Percentiles rank a stretch among this genome's conserved stretches.
Evolutionary conservation across 2,888 invertebrate species (phyloP).

Genomic region (Sarcophaga subvicina): DNA sequence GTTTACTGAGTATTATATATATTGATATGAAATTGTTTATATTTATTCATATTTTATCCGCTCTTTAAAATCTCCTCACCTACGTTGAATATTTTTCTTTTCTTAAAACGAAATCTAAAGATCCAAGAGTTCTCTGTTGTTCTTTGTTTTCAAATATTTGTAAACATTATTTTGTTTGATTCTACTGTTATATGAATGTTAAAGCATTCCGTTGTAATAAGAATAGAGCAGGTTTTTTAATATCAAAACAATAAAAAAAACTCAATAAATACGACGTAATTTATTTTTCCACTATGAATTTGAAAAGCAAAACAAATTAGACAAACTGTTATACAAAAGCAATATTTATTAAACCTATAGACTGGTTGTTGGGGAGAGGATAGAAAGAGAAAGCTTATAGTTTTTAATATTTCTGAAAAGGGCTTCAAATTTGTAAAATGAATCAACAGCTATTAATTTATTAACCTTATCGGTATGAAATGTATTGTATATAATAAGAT

Average conservation of each 20-base stretch:
- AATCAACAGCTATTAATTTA: neutral
- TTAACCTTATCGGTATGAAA: no score
- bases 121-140: neutral
- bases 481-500: no score
- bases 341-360: neutral
- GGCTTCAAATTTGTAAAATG: slow-evolving; percentile 10
- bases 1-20: no score
- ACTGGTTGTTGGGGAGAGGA: neutral
- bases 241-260: neutral
- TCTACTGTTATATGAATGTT: neutral
- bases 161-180: no score
- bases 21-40: no score
- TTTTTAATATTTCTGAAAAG: neutral
- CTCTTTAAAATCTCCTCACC: neutral
- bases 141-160: no score
- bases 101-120: neutral
- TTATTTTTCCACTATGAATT: slow-evolving; percentile 36
- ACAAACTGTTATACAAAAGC: neutral
- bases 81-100: neutral
- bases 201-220: slow-evolving; percentile 9
- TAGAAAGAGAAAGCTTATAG: neutral
- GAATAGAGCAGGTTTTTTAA: slow-evolving; percentile 40
- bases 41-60: no score
- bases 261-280: slow-evolving; percentile 46
- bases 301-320: slow-evolving; percentile 1